phyloP scores from a whole-genome alignment of 2,797 vertebrate species.

The Borostomias antarcticus region DNA sequence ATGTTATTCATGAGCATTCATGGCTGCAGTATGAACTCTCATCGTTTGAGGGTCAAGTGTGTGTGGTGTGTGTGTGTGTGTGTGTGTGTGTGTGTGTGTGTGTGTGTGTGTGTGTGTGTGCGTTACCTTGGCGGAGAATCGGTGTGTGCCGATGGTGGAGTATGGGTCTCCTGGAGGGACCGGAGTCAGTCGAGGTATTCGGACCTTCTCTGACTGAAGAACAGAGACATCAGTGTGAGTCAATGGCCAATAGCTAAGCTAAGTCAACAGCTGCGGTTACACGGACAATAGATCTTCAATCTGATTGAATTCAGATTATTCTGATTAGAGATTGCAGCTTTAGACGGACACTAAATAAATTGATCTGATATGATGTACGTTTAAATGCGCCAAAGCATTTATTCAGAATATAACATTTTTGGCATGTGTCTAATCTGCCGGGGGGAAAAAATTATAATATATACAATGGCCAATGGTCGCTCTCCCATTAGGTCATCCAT shows the following conservation, averaged over 20 bases:
- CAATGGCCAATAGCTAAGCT: not conserved
- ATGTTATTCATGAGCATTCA: not conserved
- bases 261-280: no score
- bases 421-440: no score
- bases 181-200: conserved; percentile 81
- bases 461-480: no score
- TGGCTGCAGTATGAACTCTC: not conserved
- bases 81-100: conserved; percentile 6
- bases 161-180: conserved; percentile 84
- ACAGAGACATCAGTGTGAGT: conserved; percentile 1
- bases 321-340: no score
- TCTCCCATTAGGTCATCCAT: no score
- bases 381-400: no score
- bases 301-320: no score
- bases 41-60: not conserved
- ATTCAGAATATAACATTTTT: no score
- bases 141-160: conserved; percentile 83
- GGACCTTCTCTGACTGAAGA: conserved; percentile 87
- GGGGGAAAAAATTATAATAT: no score
- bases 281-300: no score
- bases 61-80: not conserved
- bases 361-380: no score
- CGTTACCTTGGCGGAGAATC: conserved; percentile 86
- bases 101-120: conserved; percentile 1
- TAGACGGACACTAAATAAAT: no score